Evolutionary conservation across 2,113 vertebrate genomes (phyloP), one percentile per base, ranked within the genome.

Genomic region (Chionomys nivalis): DNA sequence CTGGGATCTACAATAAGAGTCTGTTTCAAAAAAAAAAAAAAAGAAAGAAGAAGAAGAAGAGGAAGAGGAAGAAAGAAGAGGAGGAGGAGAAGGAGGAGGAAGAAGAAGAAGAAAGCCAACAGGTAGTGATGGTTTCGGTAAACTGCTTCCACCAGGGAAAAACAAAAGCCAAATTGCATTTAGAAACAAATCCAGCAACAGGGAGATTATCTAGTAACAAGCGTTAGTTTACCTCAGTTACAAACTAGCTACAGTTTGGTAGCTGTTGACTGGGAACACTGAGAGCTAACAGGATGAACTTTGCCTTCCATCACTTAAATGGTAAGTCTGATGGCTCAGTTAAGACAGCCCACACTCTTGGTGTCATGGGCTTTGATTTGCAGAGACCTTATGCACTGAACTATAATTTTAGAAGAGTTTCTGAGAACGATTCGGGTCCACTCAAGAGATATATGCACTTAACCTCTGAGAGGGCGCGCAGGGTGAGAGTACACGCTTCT

Each of bases 121-220:
- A 26, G 49, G 70, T 9, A 63, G 68, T 72, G 77, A 77, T 70
- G 39, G 21, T 61, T 82, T 68, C 11, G 31, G 42, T 87, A 66
- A 82, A 89, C 5, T 58, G 42, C 14, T 93, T 52, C n/a, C 61
- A 94, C 42, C 78, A 42, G 26, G 75, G 75, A 87, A 91, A 73
- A 92, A 33, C 75, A 52, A 44, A 93, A 82, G 52, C 36, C 36
- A 0, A 87, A 91, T 2, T 86, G 70, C 39, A 39, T 66, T 90
- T 65, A 96, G 89, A 86, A 28, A 89, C 23, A 47, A 91, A 68
- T 76, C 61, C 55, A 97, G 24, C 87, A 82, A 77, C 42, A 89
- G 1, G 13, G 42, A 93, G 93, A 91, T 17, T 4, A 19, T 72
- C 72, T 52, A 47, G 61, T 79, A 78, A 82, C 26, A 49, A 86